phyloP scores from a whole-genome alignment of 1,140 invertebrate genomes.

The Colletes latitarsis region DNA sequence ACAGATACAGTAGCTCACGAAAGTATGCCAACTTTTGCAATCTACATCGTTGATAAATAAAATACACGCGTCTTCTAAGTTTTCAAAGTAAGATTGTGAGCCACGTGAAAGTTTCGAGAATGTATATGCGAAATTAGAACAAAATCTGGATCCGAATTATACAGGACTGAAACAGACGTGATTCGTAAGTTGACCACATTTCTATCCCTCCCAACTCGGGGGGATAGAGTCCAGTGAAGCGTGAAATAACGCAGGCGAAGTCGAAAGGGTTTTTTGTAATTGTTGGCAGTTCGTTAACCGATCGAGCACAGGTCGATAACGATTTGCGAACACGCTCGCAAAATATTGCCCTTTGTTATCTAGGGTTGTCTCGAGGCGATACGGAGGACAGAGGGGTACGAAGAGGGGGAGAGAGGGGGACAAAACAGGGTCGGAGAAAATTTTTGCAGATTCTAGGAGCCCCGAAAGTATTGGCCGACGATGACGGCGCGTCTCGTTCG shows the following conservation, averaged over 20 bases:
- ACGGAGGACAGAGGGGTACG: background rate
- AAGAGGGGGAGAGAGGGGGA: background rate
- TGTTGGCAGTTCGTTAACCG: background rate
- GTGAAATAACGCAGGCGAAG: too few species aligned
- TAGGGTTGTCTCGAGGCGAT: conserved; percentile 4
- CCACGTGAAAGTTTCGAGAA: too few species aligned
- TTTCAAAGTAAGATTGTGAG: too few species aligned
- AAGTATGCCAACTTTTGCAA: background rate
- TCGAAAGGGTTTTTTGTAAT: background rate
- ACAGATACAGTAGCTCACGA: conserved; percentile 13
- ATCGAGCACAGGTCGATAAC: conserved; percentile 8
- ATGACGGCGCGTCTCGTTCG: conserved; percentile 29
- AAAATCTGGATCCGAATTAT: too few species aligned
- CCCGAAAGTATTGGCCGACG: conserved; percentile 58
- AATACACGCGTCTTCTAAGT: too few species aligned
- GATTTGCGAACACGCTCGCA: conserved; percentile 3
- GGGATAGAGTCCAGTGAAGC: too few species aligned
- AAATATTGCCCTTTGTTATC: conserved; percentile 33
- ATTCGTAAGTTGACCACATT: too few species aligned
- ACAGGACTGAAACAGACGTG: too few species aligned
- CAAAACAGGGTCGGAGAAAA: conserved; percentile 27
- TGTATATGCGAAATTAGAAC: too few species aligned
- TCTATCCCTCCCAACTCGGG: too few species aligned
- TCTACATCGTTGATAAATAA: too few species aligned
- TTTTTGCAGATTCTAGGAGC: conserved; percentile 42